Conservation (phyloP, 2,113 vertebrate species). For the Indri indri region DNA sequence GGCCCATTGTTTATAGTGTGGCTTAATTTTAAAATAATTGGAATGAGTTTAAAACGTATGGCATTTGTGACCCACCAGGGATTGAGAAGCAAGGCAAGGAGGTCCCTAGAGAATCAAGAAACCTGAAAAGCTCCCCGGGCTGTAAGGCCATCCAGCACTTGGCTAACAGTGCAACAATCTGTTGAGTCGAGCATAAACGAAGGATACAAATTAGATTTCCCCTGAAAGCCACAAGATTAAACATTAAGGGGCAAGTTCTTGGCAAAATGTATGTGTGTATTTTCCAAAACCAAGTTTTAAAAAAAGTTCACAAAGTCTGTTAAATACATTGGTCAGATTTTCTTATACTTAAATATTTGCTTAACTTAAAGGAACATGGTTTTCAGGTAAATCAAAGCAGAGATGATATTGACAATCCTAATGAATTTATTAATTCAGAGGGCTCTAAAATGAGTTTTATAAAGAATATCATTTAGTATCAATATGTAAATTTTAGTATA, state of each 20-base stretch:
- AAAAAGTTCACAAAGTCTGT: slow-evolving; percentile 49
- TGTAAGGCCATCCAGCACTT: slow-evolving; percentile 54
- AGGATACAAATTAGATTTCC: slow-evolving; percentile 83
- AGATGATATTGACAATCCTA: not conserved
- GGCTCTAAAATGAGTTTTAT: not conserved
- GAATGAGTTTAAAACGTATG: slow-evolving; percentile 16
- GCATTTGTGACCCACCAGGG: slow-evolving; percentile 18
- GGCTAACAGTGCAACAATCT: slow-evolving; percentile 62
- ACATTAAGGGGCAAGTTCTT: slow-evolving; percentile 77
- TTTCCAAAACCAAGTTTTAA: slow-evolving; percentile 70
- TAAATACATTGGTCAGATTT: slow-evolving; percentile 54
- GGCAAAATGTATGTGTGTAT: slow-evolving; percentile 62
- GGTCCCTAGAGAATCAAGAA: slow-evolving; percentile 45
- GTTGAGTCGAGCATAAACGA: slow-evolving; percentile 72
- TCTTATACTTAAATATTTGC: slow-evolving; percentile 53
- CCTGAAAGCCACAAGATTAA: slow-evolving; percentile 80
- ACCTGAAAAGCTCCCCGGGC: slow-evolving; percentile 15
- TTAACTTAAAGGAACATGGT: slow-evolving; percentile 43
- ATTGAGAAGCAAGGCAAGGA: not conserved
- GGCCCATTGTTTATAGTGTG: not conserved
- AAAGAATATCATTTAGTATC: not conserved
- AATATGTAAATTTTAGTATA: not conserved
- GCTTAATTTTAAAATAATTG: slow-evolving; percentile 47
- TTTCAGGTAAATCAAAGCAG: slow-evolving; percentile 43
- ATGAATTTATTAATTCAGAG: not conserved